These are phyloP conservation scores for Monoplex corrugatus DNA, from an alignment of 2,888 invertebrate genomes.

Conservation along the genomic window DNA sequence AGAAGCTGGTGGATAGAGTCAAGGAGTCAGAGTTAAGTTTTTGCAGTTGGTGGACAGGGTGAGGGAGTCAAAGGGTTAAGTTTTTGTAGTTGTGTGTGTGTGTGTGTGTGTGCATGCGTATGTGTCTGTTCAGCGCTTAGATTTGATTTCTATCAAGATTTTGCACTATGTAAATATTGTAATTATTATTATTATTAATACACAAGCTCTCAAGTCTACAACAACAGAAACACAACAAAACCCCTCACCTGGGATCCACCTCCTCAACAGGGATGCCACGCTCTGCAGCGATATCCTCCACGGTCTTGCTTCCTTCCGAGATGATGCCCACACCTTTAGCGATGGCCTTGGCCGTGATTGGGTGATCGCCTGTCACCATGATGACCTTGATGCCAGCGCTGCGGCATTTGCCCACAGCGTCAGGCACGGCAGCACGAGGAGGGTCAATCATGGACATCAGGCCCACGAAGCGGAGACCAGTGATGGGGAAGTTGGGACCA, in stretches of 20 bases:
- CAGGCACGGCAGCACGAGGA: conserved; percentile 97
- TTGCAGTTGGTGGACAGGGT: no score
- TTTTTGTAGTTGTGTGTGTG: no score
- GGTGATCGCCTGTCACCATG: conserved; percentile 85
- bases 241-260: conserved; percentile 78
- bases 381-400: conserved; percentile 95
- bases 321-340: conserved; percentile 84
- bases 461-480: conserved; percentile 92
- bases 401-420: conserved; percentile 98
- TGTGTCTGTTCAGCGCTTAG: no score
- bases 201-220: no score
- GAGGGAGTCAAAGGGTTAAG: no score
- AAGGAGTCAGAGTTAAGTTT: no score
- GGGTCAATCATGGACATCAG: conserved; percentile 99
- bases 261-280: conserved; percentile 80
- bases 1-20: no score
- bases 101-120: no score
- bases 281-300: conserved; percentile 91
- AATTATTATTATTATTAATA: background rate
- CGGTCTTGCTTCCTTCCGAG: conserved; percentile 83
- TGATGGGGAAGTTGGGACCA: conserved; percentile 91
- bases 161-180: no score
- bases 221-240: no score
- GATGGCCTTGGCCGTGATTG: conserved; percentile 84
- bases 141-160: no score